A percentile compares a stretch with the other conserved stretches of the same genome.
phyloP scores from a whole-genome alignment of 2,888 invertebrate species.

The Lasioglossum marginatum region DNA sequence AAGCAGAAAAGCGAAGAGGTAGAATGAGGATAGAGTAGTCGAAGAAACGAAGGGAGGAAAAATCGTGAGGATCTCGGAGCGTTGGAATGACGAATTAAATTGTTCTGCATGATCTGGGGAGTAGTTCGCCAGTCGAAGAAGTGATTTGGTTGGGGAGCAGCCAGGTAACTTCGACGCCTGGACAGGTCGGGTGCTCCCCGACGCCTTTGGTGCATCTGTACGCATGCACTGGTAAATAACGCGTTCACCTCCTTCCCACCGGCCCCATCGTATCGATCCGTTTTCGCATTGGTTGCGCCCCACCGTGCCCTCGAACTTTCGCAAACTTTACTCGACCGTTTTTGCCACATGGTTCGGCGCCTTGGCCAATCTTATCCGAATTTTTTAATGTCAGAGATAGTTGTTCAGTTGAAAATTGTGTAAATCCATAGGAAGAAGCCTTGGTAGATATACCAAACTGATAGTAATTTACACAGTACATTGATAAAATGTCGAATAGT shows the following conservation, averaged over 20 bases:
- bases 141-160: conserved; percentile 25
- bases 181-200: conserved; percentile 75
- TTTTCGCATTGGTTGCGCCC: conserved; percentile 61
- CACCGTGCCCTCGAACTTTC: conserved; percentile 16
- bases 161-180: conserved; percentile 82
- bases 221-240: conserved; percentile 73
- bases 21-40: neutral
- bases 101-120: neutral
- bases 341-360: neutral
- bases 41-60: neutral
- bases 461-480: too few relatives aligned
- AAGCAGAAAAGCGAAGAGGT: neutral
- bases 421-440: too few relatives aligned
- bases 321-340: neutral
- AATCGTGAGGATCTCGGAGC: neutral
- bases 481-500: neutral
- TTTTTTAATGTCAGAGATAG: too few relatives aligned
- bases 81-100: neutral
- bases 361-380: neutral
- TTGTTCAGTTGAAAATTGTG: too few relatives aligned
- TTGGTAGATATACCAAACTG: too few relatives aligned
- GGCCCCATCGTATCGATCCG: conserved; percentile 62
- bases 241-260: conserved; percentile 64
- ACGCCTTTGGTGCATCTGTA: conserved; percentile 66
- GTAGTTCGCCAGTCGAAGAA: neutral